phyloP scores from a whole-genome alignment of 2,113 vertebrate species.

The Peromyscus leucopus region DNA sequence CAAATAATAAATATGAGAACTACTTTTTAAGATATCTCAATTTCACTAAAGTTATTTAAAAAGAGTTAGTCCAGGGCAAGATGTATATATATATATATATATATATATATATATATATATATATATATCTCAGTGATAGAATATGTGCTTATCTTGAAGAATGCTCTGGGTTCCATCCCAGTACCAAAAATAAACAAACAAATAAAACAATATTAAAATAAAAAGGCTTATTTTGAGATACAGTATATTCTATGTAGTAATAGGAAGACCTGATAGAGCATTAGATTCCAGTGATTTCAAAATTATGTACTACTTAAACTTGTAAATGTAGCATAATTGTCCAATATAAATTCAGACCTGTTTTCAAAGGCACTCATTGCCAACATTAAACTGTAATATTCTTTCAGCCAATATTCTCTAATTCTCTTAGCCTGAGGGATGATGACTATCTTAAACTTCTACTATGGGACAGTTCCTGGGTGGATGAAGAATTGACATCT shows the following conservation, averaged over 20 bases:
- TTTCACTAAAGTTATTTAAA: neutral
- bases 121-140: neutral
- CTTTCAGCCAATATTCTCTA: conserved; percentile 57
- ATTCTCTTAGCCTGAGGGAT: conserved; percentile 38
- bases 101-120: neutral
- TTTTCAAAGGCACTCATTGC: conserved; percentile 45
- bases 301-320: conserved; percentile 21
- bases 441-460: conserved; percentile 18
- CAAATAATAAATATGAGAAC: conserved; percentile 35
- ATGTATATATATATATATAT: neutral
- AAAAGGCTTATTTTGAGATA: neutral
- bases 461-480: neutral
- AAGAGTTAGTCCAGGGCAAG: neutral
- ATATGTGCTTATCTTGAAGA: neutral
- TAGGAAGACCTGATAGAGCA: neutral
- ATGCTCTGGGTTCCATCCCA: neutral
- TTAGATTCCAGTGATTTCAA: conserved; percentile 44
- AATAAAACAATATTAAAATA: neutral
- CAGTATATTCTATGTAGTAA: conserved; percentile 4
- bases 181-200: neutral
- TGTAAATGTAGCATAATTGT: conserved; percentile 39
- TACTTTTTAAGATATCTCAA: neutral
- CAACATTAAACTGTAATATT: conserved; percentile 2
- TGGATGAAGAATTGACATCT: neutral
- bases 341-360: neutral